A percentile compares a stretch with the other conserved stretches of the same genome.
Conservation (phyloP, 2,113 vertebrate species). For the Poeciliopsis retropinna region DNA sequence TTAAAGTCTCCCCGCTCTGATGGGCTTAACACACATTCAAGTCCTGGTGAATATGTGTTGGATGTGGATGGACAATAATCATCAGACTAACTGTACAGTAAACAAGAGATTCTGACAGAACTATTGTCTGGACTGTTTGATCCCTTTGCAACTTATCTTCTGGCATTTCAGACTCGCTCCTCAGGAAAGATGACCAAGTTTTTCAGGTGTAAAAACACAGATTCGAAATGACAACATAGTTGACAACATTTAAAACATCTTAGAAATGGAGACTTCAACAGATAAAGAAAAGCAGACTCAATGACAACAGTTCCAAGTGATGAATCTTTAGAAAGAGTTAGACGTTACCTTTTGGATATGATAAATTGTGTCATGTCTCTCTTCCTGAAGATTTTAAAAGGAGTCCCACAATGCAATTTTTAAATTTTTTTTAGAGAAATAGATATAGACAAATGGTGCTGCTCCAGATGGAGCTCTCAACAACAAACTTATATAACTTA, state of each 20-base stretch:
- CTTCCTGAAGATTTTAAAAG: background rate
- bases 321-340: background rate
- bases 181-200: background rate
- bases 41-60: slow-evolving; percentile 24
- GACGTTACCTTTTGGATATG: background rate
- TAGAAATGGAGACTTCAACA: background rate
- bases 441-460: too few species aligned
- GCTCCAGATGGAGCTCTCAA: too few species aligned
- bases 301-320: background rate
- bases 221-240: background rate
- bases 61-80: slow-evolving; percentile 31
- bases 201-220: background rate
- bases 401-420: background rate
- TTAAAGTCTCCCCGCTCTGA: slow-evolving; percentile 46
- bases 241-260: background rate
- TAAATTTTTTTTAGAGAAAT: background rate
- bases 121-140: too few species aligned
- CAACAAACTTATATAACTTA: too few species aligned
- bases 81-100: slow-evolving; percentile 4
- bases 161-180: background rate
- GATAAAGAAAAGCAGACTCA: background rate
- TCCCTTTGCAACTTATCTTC: too few species aligned
- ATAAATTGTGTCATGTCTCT: background rate
- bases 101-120: background rate
- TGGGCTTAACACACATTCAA: slow-evolving; percentile 36